Conservation (phyloP, 2,113 vertebrate genomes). For the Tragelaphus buxtoni region DNA sequence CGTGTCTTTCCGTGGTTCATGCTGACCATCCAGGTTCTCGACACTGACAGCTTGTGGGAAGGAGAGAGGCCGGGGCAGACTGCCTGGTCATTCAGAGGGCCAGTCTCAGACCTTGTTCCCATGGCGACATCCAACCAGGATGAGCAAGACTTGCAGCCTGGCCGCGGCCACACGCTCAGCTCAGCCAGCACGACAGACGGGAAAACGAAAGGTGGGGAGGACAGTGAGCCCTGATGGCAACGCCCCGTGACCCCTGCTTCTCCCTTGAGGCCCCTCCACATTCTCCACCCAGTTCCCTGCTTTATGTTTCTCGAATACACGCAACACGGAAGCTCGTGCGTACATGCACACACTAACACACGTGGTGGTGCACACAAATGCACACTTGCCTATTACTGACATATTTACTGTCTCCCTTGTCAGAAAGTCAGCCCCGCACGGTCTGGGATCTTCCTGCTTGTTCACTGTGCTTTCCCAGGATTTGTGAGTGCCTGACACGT, state of each 20-base stretch:
- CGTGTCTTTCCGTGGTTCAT: fast-evolving
- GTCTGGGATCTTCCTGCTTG: background rate
- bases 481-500: background rate
- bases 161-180: background rate
- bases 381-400: fast-evolving
- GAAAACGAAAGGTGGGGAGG: background rate
- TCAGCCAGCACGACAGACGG: fast-evolving
- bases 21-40: background rate
- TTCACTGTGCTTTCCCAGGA: background rate
- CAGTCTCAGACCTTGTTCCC: background rate
- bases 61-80: background rate
- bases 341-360: fast-evolving
- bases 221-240: fast-evolving
- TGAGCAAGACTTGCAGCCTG: background rate
- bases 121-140: background rate
- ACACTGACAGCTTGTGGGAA: background rate
- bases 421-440: fast-evolving
- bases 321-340: fast-evolving
- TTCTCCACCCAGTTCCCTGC: background rate
- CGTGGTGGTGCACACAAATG: background rate
- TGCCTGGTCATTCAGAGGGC: background rate
- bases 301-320: background rate
- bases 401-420: background rate
- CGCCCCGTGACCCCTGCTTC: background rate
- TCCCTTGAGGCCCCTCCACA: background rate